Conservation (phyloP, 2,797 vertebrate genomes). For the Falco biarmicus region DNA sequence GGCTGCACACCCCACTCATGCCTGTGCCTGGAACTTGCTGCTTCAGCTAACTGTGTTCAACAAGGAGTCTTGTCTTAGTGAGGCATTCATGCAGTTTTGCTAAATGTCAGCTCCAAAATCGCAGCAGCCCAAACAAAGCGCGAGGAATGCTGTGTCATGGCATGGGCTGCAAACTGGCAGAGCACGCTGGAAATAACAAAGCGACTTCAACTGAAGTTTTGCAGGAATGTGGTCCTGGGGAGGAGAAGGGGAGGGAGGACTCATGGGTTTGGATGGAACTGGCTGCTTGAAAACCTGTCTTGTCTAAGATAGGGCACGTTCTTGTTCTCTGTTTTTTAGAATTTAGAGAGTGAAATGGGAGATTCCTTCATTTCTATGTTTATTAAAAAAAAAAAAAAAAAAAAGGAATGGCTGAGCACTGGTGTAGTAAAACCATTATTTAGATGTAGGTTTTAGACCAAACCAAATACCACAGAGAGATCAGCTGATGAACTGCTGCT, state of each 20-base stretch:
- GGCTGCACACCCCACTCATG: not conserved
- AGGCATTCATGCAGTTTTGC: not conserved
- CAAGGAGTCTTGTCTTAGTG: not conserved
- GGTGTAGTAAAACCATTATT: not conserved
- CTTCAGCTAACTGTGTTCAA: not conserved
- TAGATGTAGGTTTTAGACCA: not conserved
- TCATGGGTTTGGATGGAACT: accelerated
- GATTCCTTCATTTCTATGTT: not conserved
- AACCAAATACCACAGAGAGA: not conserved
- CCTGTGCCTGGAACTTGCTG: not conserved
- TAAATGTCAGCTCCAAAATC: slow-evolving; percentile 22
- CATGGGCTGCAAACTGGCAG: not conserved
- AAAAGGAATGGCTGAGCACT: not conserved
- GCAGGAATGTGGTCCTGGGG: slow-evolving; percentile 1
- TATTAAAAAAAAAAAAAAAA: not conserved
- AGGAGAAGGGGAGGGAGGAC: not conserved
- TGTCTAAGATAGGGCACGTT: not conserved
- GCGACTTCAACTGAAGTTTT: not conserved
- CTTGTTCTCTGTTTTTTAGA: not conserved
- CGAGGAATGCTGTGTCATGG: slow-evolving; percentile 43
- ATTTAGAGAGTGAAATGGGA: not conserved
- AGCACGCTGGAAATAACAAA: not conserved
- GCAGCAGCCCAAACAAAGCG: not conserved
- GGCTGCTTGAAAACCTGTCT: not conserved
- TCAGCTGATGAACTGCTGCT: not conserved